Evolutionary conservation across 2,113 vertebrate genomes (phyloP).

Genomic region (Trochalopteron elliotii): DNA sequence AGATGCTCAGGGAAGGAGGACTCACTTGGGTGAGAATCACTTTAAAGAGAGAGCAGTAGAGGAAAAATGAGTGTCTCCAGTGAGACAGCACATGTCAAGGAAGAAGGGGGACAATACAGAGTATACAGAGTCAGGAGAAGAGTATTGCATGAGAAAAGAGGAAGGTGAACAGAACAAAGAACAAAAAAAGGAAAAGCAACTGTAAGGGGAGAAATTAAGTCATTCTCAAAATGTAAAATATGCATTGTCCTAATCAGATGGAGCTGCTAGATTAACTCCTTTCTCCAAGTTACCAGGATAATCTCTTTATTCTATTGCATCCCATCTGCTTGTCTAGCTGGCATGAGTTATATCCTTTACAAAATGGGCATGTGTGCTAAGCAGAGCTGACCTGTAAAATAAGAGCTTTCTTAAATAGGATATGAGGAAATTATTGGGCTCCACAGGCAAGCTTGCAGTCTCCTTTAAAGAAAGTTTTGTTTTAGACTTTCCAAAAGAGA

Average conservation of each 20-base stretch:
- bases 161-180: neutral
- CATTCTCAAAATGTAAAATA: neutral
- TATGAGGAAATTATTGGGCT: neutral
- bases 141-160: neutral
- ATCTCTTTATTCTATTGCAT: neutral
- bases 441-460: neutral
- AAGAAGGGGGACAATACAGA: neutral
- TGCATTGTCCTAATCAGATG: neutral
- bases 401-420: neutral
- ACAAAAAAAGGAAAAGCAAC: neutral
- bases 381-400: neutral
- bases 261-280: neutral
- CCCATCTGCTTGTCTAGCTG: neutral
- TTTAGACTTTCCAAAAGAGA: conserved; percentile 23
- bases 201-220: neutral
- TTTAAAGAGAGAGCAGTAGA: neutral
- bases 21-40: fast-evolving
- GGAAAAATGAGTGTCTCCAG: neutral
- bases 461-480: conserved; percentile 45
- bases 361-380: neutral
- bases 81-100: neutral
- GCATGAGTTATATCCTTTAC: neutral
- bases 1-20: neutral
- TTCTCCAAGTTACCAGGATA: neutral
- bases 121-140: neutral